Conservation (phyloP, 2,797 vertebrate species). For the Anomalospiza imberbis region DNA sequence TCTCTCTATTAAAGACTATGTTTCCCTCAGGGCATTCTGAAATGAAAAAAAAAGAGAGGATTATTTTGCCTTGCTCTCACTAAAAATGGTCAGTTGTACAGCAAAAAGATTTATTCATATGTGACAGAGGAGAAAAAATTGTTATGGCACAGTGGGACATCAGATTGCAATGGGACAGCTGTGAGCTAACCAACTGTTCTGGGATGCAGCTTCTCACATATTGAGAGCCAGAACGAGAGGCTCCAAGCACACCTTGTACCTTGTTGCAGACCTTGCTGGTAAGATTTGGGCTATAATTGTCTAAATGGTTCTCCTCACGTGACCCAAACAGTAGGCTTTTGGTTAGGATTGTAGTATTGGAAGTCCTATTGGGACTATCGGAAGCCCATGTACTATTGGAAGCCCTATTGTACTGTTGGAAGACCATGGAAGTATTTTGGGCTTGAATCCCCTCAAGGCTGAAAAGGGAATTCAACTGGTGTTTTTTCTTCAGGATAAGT, state of each 20-base stretch:
- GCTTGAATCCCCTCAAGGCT: not conserved
- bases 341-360: not conserved
- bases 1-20: not conserved
- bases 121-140: not conserved
- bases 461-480: not conserved
- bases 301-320: not conserved
- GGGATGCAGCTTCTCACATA: not conserved
- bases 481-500: not conserved
- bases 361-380: too few species aligned
- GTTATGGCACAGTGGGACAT: not conserved
- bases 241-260: not conserved
- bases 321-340: not conserved
- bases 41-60: not conserved
- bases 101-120: not conserved
- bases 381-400: too few species aligned
- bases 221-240: rapidly evolving
- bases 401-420: too few species aligned
- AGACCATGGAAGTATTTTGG: not conserved
- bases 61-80: not conserved
- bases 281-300: not conserved
- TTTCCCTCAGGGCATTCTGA: not conserved
- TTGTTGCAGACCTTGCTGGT: not conserved
- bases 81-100: not conserved
- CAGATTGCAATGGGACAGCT: not conserved
- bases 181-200: not conserved